Conservation (phyloP, 2,113 vertebrate genomes). For the Gymnobelideus leadbeateri region DNA sequence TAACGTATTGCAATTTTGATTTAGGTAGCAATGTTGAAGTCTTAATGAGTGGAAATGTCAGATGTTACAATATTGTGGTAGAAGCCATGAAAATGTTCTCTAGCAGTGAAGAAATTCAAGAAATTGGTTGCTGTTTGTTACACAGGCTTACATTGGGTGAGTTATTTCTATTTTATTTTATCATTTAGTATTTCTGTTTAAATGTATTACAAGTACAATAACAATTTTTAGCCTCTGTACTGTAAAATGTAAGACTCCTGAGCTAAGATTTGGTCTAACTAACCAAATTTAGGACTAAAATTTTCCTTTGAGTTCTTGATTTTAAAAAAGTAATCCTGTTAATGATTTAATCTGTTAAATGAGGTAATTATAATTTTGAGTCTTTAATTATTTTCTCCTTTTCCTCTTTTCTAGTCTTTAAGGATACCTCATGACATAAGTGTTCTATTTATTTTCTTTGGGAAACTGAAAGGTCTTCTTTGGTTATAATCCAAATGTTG, state of each 20-base stretch:
- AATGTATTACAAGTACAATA: neutral
- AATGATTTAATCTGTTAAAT: neutral
- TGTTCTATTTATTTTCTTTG: neutral
- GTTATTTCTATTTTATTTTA: conserved; percentile 63
- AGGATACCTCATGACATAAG: neutral
- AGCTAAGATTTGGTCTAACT: neutral
- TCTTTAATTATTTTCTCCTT: neutral
- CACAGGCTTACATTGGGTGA: conserved; percentile 93
- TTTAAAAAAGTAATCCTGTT: neutral
- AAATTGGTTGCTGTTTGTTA: conserved; percentile 92
- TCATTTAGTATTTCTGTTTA: neutral
- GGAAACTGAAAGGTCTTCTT: neutral
- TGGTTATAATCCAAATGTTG: neutral
- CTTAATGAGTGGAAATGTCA: conserved; percentile 94
- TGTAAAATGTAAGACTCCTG: neutral
- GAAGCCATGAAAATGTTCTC: conserved; percentile 90
- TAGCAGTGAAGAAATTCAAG: conserved; percentile 89
- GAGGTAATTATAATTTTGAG: neutral
- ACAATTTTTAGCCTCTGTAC: neutral
- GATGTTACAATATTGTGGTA: conserved; percentile 92
- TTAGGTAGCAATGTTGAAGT: conserved; percentile 95
- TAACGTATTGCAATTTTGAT: conserved; percentile 57
- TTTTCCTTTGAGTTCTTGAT: neutral
- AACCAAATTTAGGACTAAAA: neutral
- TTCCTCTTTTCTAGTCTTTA: neutral